Evolutionary conservation across 2,888 invertebrate species (phyloP).

Genomic region (Chymomyza procnemis): DNA sequence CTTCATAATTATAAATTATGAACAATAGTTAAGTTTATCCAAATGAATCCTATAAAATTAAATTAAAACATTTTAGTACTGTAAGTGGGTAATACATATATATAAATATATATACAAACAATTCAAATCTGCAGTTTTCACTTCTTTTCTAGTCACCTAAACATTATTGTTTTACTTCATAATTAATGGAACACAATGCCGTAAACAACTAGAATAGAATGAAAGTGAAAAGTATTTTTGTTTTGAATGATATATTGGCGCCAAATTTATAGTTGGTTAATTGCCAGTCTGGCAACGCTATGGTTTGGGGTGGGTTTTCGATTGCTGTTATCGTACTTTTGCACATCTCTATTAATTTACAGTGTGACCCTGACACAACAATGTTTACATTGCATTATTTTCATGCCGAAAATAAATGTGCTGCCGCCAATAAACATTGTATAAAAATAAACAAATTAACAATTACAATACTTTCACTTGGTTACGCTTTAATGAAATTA

Average conservation of each 20-base stretch:
- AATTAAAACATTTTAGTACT: slow-evolving; percentile 28
- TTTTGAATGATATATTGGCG: background rate
- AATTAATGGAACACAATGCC: background rate
- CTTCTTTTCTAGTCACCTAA: background rate
- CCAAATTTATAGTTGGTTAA: background rate
- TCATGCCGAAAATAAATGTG: background rate
- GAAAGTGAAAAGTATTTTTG: background rate
- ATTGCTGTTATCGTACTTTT: slow-evolving; percentile 27
- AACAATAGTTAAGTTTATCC: slow-evolving; percentile 60
- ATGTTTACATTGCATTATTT: slow-evolving; percentile 7
- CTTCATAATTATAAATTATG: slow-evolving; percentile 59
- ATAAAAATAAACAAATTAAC: background rate
- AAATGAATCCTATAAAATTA: slow-evolving; percentile 76
- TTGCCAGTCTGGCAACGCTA: slow-evolving; percentile 22
- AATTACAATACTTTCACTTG: background rate
- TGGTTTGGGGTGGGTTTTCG: slow-evolving; percentile 7
- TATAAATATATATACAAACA: background rate
- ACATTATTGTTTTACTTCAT: too few species aligned
- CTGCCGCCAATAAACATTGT: background rate
- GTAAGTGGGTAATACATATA: slow-evolving; percentile 1
- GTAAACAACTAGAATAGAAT: background rate
- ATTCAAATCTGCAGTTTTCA: background rate
- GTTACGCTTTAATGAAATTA: background rate
- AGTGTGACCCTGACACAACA: slow-evolving; percentile 26
- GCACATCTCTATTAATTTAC: slow-evolving; percentile 19